phyloP scores from a whole-genome alignment of 2,888 invertebrate species.

The Drosophila phalerata region DNA sequence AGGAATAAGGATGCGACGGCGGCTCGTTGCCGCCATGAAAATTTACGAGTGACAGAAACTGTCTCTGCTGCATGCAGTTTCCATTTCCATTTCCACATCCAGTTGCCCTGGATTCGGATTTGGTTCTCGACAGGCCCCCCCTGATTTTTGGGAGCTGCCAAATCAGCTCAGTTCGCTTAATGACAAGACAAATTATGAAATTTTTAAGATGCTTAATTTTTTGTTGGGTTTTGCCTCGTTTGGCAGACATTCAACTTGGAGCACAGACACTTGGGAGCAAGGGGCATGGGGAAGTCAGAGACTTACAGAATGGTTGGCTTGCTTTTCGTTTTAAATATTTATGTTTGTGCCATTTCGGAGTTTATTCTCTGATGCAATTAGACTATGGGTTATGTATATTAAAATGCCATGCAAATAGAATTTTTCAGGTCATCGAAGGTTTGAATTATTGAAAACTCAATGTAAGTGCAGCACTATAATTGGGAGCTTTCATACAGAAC shows the following conservation, averaged over 20 bases:
- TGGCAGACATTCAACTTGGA: constrained; percentile 53
- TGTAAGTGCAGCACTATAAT: too few species aligned
- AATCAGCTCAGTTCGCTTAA: constrained; percentile 53
- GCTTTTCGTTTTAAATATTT: constrained; percentile 51
- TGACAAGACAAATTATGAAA: constrained; percentile 79
- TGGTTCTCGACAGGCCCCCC: not conserved
- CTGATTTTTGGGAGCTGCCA: constrained; percentile 33
- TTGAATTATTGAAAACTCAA: constrained; percentile 7
- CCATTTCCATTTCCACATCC: constrained; percentile 19
- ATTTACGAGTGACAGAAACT: constrained; percentile 79
- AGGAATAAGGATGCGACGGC: constrained; percentile 67
- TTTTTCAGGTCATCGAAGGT: constrained; percentile 13
- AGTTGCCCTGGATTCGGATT: not conserved
- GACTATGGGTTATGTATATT: constrained; percentile 32
- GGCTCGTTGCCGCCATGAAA: constrained; percentile 76
- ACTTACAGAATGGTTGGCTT: constrained; percentile 17
- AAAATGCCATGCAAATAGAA: constrained; percentile 2
- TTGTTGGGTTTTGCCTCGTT: constrained; percentile 34
- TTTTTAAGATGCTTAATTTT: constrained; percentile 72
- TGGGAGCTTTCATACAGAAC: not conserved
- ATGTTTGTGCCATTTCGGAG: constrained; percentile 47
- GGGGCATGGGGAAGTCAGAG: not conserved
- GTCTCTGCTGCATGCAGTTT: constrained; percentile 46
- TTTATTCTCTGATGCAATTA: constrained; percentile 37
- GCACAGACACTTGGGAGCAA: not conserved